Base-by-base conservation (phyloP, 2,113 vertebrate genomes). In the Dasypus novemcinctus region DNA sequence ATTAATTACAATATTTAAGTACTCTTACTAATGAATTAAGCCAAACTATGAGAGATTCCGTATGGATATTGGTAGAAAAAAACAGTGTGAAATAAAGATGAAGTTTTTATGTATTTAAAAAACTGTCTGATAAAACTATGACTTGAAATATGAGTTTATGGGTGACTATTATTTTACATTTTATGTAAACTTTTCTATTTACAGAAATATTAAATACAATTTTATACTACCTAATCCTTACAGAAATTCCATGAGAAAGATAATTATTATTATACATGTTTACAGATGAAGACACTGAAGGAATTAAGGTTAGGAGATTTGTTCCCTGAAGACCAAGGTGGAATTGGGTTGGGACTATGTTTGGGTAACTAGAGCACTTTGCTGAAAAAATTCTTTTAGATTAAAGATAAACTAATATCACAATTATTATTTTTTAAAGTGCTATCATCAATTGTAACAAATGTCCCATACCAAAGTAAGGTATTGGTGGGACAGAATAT, bases 141-240 rank as follows among this genome's bases (percentile, higher is more conserved):
- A 66, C 20, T 71, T 72, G 12, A 94, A 64, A 71, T 82, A 52
- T 54, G 17, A 92, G 12, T 69, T 95, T 59, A 54, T 41, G 13
- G 41, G 3, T 95, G 92, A 66, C 1, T 57, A 87, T 41, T 43
- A 89, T 79, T 90, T 95, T 78, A 74, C 52, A 92, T 92, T 85
- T 95, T 76, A 52, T 6, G 33, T 72, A 66, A 83, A 52, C n/a
- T 82, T 93, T 84, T 61, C 61, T 25, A 85, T 91, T 87, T 52
- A 88, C 38, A 71, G 38, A 96, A 87, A 94, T 87, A 90, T 68
- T 79, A 90, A 75, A 46, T 83, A 72, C n/a, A 87, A 63, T 83
- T 82, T 91, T 71, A 8, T 76, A 81, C 81, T 52, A 93, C 38
- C 41, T 75, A n/a, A 18, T 63, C 33, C 64, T 96, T 21, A 93